Percentiles rank a stretch among this genome's conserved stretches.
These are phyloP conservation scores for Telenomus remus DNA, from an alignment of 1,140 invertebrate species.

Conservation along the genomic window DNA sequence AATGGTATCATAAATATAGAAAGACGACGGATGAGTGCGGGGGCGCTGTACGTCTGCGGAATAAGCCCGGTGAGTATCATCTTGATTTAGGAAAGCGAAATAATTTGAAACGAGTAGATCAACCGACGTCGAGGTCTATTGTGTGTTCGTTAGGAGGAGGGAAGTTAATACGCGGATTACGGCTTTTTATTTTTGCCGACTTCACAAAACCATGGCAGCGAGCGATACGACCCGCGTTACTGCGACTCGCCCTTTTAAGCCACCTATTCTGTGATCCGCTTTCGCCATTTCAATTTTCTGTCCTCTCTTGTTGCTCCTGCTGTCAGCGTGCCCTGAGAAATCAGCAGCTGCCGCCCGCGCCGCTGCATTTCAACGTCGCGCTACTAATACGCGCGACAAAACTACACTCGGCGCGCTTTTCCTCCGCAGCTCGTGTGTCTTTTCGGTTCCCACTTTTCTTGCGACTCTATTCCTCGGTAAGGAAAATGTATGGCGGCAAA, in stretches of 20 bases:
- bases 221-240: constrained; percentile 56
- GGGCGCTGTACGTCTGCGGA: constrained; percentile 20
- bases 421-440: constrained; percentile 48
- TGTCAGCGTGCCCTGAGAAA: constrained; percentile 61
- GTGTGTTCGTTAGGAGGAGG: constrained; percentile 51
- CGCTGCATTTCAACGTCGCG: constrained; percentile 48
- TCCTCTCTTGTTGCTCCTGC: constrained; percentile 64
- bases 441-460: constrained; percentile 53
- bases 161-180: constrained; percentile 64
- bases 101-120: constrained; percentile 53
- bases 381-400: constrained; percentile 33
- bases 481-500: constrained; percentile 50
- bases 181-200: constrained; percentile 45
- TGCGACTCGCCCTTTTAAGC: constrained; percentile 56
- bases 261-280: constrained; percentile 71
- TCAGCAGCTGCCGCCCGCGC: constrained; percentile 61
- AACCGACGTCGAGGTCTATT: constrained; percentile 7
- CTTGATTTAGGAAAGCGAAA: constrained; percentile 58
- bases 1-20: constrained; percentile 50
- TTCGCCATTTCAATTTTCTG: constrained; percentile 72
- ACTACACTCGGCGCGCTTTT: constrained; percentile 34
- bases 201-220: constrained; percentile 55
- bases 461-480: constrained; percentile 25
- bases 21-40: constrained; percentile 20
- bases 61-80: constrained; percentile 50